A percentile compares a stretch with the other conserved stretches of the same genome.
These are phyloP conservation scores for Notolepis coatsorum DNA, from an alignment of 2,797 vertebrate genomes.

Conservation along the genomic window DNA sequence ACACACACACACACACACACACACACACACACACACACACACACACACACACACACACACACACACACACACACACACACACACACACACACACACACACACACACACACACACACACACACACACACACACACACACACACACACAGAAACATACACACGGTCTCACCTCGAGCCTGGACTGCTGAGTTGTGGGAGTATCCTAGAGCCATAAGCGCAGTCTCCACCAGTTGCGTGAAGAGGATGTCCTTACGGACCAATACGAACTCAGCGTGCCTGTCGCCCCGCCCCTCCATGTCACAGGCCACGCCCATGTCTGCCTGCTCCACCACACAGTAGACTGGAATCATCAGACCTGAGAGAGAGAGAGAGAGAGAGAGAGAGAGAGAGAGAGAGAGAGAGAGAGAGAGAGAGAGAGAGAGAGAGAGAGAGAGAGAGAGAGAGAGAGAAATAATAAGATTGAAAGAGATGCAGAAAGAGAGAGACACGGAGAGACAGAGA, in stretches of 20 bases:
- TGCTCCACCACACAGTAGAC: conserved; percentile 98
- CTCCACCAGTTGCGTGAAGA: conserved; percentile 97
- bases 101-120: conserved; percentile 9
- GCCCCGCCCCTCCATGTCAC: conserved; percentile 82
- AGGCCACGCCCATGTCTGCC: conserved; percentile 82
- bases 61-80: neutral
- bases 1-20: neutral
- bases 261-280: conserved; percentile 97
- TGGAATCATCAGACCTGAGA: conserved; percentile 94
- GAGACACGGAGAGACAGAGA: neutral
- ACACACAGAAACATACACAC: conserved; percentile 24
- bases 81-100: conserved; percentile 14
- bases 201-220: conserved; percentile 94
- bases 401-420: neutral
- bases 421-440: neutral
- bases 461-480: neutral
- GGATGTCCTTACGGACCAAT: conserved; percentile 94
- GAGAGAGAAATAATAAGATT: neutral
- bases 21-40: conserved; percentile 28
- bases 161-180: conserved; percentile 91
- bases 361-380: neutral
- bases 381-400: neutral
- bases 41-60: neutral
- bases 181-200: conserved; percentile 94
- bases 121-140: conserved; percentile 9